Base-by-base conservation (phyloP, 2,888 invertebrate genomes). In the Epistrophe eligans region DNA sequence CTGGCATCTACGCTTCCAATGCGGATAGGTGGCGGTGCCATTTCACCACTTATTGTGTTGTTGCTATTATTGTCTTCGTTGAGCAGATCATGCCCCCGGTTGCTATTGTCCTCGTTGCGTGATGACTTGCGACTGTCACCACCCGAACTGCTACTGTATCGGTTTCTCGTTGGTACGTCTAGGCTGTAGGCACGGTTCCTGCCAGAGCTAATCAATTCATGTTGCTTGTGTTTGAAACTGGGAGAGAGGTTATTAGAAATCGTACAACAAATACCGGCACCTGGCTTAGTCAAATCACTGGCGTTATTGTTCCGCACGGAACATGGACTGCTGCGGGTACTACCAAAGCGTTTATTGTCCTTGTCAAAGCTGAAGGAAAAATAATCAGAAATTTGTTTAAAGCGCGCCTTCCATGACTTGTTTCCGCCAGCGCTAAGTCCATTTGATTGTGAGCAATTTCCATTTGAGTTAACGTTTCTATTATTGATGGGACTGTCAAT, bases 291-390 rank as follows among this genome's bases (percentile, higher is more conserved):
- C 7, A 90, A 89, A 83, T 90, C 90, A 19, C 77, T 84, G 40
- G 89, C 89, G 88, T 91, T 91, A 73, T 90, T 92, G 80, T 92
- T 91, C 55, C 91, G 90, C 52, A 90, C 88, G 24, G 91, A 90
- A 77, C 92, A 92, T 24, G 92, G 91, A 79, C 90, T 91, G 88
- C 92, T 92, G 80, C 92, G 92, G 9, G 92, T 91, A 60, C 88
- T 88, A 89, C 90, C 90, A 43, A 90, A 91, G 50, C 93, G 92
- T 72, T 93, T 93, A 81, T 91, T 90, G 76, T 90, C 90, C 88
- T 92, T 93, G 87, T 93, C 93, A 82, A 93, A 93, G 79, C 92
- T 91, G 82, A 93, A 92, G 89, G 91, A 91, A 58, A 93, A 92
- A 79, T 93, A 92, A 87, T 93, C 93, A 4, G 93, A 93, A 84